Evolutionary conservation across 2,113 vertebrate genomes (phyloP), one percentile per base, ranked within the genome.

Genomic region (Xenus cinereus): DNA sequence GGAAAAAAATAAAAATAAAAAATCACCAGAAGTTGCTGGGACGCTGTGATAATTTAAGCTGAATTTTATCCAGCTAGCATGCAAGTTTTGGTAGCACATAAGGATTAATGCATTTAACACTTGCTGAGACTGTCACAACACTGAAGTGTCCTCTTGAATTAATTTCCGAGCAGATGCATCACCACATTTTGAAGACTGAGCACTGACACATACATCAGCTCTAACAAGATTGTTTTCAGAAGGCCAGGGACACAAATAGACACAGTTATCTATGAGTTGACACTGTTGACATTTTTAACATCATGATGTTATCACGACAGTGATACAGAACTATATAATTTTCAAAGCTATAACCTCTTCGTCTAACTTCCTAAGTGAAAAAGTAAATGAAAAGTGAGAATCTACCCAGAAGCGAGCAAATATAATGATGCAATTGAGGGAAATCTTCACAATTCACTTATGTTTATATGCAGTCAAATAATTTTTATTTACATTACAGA

Each of bases 21-120:
- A 48, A 14, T 13, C 67, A 62, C 35, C 91, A 95, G 72, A 93
- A 93, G 84, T 22, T 83, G 56, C 57, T 53, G 67, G 50, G 41
- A 93, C 37, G 74, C 41, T 69, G 83, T 14, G 83, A 76, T 85
- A 88, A 94, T 82, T 80, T 64, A 72, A 88, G 60, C 90, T 95
- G 86, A 94, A 92, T 83, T 88, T 73, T 68, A 68, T 95, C 92
- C 95, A 95, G 86, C 73, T 12, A 93, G 22, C 62, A 90, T 22
- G 77, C 54, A 76, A 37, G 57, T 93, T 87, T 87, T 37, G 57
- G 30, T 85, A 79, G 41, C 67, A 85, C 72, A 54, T 37, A 76
- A 88, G 75, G 71, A 88, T 74, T 90, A 66, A 77, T 45, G 54
- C 48, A 21, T 60, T 54, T 79, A 82, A 63, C 81, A 88, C 92